Percentiles rank a stretch among this genome's conserved stretches.
These are phyloP conservation scores for Aleadryas rufinucha DNA, from an alignment of 2,113 vertebrate species.

Conservation along the genomic window DNA sequence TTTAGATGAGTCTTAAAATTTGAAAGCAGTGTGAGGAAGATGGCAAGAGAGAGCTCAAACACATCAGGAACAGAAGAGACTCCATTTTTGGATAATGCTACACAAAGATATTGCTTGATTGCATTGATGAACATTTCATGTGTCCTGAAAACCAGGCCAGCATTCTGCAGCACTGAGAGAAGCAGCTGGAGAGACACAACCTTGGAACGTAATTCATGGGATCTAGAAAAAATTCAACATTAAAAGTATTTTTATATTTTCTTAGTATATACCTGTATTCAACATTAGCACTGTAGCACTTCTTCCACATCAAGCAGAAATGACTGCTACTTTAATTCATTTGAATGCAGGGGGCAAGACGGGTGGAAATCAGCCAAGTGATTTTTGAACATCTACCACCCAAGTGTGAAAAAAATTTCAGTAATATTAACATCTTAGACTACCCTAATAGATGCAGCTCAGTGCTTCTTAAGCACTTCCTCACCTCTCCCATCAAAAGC, in stretches of 20 bases:
- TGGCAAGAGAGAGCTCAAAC: slow-evolving; percentile 96
- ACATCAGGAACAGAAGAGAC: slow-evolving; percentile 97
- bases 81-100: slow-evolving; percentile 95
- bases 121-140: slow-evolving; percentile 98
- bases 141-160: slow-evolving; percentile 91
- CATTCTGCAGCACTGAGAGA: slow-evolving; percentile 92
- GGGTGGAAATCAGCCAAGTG: background rate
- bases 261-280: background rate
- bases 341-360: background rate
- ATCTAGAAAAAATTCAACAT: slow-evolving; percentile 70
- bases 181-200: slow-evolving; percentile 95
- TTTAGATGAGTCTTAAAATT: slow-evolving; percentile 98
- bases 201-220: slow-evolving; percentile 95
- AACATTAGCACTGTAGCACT: background rate
- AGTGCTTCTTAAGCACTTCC: background rate
- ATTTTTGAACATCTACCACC: background rate
- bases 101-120: slow-evolving; percentile 97
- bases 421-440: background rate
- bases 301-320: background rate
- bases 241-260: background rate
- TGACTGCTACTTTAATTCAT: background rate
- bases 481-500: background rate
- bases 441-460: background rate
- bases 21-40: slow-evolving; percentile 94
- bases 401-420: background rate